Conservation (phyloP, 2,888 invertebrate genomes). For the Linyphia triangularis region DNA sequence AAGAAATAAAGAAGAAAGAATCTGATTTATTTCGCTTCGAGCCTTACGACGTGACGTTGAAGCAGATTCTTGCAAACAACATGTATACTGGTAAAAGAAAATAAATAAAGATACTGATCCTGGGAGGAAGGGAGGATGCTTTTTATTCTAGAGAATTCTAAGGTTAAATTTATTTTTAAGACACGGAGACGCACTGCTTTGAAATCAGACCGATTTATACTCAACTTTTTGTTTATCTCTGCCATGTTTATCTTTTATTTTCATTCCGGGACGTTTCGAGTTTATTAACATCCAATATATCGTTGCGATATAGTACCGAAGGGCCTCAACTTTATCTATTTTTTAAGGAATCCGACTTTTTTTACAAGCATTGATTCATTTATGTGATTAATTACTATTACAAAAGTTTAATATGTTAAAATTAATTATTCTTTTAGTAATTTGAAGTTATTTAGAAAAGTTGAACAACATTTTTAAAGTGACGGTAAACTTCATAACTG, state of each 20-base stretch:
- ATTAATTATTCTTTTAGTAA: too few relatives aligned
- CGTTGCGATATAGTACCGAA: too few relatives aligned
- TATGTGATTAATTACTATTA: too few relatives aligned
- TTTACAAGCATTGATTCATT: too few relatives aligned
- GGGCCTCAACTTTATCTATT: too few relatives aligned
- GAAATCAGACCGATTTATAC: not conserved
- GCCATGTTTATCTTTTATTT: not conserved
- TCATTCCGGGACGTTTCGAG: too few relatives aligned
- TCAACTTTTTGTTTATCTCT: not conserved
- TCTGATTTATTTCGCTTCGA: slow-evolving; percentile 3
- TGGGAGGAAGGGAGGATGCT: not conserved
- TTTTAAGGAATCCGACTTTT: too few relatives aligned
- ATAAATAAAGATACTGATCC: not conserved
- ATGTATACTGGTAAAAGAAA: not conserved
- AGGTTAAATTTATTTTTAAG: not conserved
- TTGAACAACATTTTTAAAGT: too few relatives aligned
- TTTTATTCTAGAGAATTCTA: not conserved
- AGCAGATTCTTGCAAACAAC: not conserved
- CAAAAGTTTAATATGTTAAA: too few relatives aligned
- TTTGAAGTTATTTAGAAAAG: too few relatives aligned
- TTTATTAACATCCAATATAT: not conserved
- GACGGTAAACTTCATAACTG: too few relatives aligned
- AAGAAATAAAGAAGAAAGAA: not conserved
- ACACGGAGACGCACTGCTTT: not conserved
- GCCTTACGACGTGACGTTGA: not conserved